These are phyloP conservation scores for Uromys caudimaculatus DNA, from an alignment of 2,797 vertebrate species.

Conservation along the genomic window DNA sequence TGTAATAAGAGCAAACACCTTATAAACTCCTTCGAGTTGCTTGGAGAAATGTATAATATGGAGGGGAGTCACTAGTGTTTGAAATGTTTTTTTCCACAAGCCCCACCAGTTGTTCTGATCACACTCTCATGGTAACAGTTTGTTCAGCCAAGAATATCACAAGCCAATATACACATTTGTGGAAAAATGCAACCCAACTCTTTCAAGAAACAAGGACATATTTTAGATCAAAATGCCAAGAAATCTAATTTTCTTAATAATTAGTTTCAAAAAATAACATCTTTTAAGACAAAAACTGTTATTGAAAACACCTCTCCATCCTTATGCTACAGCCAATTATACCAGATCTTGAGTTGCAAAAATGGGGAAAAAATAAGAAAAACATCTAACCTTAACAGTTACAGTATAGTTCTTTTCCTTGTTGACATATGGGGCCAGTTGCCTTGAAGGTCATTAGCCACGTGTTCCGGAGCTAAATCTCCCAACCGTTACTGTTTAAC, in stretches of 20 bases:
- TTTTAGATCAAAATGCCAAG: slow-evolving; percentile 70
- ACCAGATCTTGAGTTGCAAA: slow-evolving; percentile 63
- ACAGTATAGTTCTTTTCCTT: slow-evolving; percentile 47
- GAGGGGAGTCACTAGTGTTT: slow-evolving; percentile 40
- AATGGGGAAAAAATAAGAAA: slow-evolving; percentile 71
- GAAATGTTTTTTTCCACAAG: slow-evolving; percentile 65
- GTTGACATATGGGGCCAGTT: slow-evolving; percentile 62
- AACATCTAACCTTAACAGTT: slow-evolving; percentile 65
- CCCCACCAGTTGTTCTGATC: slow-evolving; percentile 67
- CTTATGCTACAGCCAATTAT: slow-evolving; percentile 66
- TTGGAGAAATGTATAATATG: slow-evolving; percentile 49
- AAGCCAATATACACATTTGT: slow-evolving; percentile 71
- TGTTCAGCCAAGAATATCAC: slow-evolving; percentile 70
- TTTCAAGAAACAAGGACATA: slow-evolving; percentile 74
- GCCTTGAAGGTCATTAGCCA: slow-evolving; percentile 74
- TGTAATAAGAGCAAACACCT: slow-evolving; percentile 16
- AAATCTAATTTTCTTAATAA: slow-evolving; percentile 73
- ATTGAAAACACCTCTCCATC: slow-evolving; percentile 62
- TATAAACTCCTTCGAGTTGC: neutral
- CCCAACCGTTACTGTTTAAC: slow-evolving; percentile 62
- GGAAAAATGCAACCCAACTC: slow-evolving; percentile 61
- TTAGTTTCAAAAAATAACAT: slow-evolving; percentile 64
- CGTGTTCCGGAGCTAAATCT: slow-evolving; percentile 73
- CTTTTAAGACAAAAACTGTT: slow-evolving; percentile 50
- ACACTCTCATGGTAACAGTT: slow-evolving; percentile 69